Percentiles rank a stretch among this genome's conserved stretches.
Conservation (phyloP, 2,113 vertebrate species). For the Callipepla californica region DNA sequence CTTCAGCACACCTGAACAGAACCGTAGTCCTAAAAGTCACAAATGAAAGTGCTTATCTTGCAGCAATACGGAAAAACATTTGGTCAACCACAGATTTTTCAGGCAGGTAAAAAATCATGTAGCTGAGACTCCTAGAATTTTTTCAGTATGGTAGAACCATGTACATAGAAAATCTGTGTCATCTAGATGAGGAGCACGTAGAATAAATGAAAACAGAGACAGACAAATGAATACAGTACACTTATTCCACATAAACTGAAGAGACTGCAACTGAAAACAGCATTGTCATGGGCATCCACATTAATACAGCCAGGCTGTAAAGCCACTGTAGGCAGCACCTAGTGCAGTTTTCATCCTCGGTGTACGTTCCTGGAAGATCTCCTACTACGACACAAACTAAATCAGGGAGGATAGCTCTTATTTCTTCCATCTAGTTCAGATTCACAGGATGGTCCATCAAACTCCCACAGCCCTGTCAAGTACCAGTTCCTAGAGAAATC, state of each 20-base stretch:
- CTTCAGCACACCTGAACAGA: not conserved
- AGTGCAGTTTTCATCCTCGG: slow-evolving; percentile 8
- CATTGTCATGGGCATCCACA: not conserved
- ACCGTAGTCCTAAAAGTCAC: not conserved
- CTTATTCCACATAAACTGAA: not conserved
- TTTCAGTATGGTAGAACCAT: not conserved
- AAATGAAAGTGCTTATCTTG: not conserved
- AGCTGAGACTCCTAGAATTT: not conserved
- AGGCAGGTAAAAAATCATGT: not conserved
- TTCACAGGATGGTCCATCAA: slow-evolving; percentile 9
- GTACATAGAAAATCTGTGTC: not conserved
- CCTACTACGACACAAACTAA: not conserved
- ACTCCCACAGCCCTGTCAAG: slow-evolving; percentile 36
- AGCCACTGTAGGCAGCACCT: not conserved
- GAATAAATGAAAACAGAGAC: not conserved
- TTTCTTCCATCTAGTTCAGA: slow-evolving; percentile 45
- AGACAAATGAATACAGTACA: not conserved
- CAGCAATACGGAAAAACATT: not conserved
- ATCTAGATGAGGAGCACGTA: not conserved
- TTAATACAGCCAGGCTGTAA: not conserved
- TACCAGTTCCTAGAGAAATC: slow-evolving; percentile 57
- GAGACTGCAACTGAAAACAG: not conserved
- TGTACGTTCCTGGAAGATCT: not conserved
- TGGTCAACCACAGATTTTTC: not conserved
- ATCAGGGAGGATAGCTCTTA: not conserved